phyloP scores from a whole-genome alignment of 2,797 vertebrate genomes.

The Paguma larvata region DNA sequence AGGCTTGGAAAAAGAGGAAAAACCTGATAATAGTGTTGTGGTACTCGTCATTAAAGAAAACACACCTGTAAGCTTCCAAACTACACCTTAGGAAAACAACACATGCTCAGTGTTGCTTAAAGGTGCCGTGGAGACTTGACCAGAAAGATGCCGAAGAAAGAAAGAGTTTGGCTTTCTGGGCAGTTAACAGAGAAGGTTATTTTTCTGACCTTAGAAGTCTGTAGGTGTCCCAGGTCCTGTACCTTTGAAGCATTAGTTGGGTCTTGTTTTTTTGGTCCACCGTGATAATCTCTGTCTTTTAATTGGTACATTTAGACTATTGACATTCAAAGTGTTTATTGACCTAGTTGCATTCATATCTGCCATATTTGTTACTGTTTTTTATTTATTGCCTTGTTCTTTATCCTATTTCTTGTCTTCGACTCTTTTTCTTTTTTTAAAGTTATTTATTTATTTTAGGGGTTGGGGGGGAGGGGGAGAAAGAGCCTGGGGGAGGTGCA shows the following conservation, averaged over 20 bases:
- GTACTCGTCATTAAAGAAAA: conserved; percentile 29
- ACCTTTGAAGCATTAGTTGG: background rate
- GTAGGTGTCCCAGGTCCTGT: background rate
- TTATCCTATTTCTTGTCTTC: background rate
- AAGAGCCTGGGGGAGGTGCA: too few species aligned
- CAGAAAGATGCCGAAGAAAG: background rate
- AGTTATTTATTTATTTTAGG: too few species aligned
- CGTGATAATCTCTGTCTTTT: background rate
- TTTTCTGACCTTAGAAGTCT: conserved; percentile 11
- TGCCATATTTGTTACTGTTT: background rate
- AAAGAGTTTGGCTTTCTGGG: background rate
- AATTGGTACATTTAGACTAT: background rate
- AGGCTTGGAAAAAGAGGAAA: conserved; percentile 55
- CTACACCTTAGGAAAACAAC: conserved; percentile 43
- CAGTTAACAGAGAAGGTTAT: background rate
- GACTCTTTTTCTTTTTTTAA: background rate
- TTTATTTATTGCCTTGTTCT: background rate
- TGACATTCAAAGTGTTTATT: background rate
- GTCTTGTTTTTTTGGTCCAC: background rate
- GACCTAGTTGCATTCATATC: background rate
- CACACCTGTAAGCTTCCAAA: background rate
- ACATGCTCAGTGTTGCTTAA: conserved; percentile 13
- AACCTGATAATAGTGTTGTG: conserved; percentile 28
- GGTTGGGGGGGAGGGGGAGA: too few species aligned
- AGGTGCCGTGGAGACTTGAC: background rate